These are phyloP conservation scores for Apocheima hispidaria DNA, from an alignment of 2,888 invertebrate species.

Conservation along the genomic window DNA sequence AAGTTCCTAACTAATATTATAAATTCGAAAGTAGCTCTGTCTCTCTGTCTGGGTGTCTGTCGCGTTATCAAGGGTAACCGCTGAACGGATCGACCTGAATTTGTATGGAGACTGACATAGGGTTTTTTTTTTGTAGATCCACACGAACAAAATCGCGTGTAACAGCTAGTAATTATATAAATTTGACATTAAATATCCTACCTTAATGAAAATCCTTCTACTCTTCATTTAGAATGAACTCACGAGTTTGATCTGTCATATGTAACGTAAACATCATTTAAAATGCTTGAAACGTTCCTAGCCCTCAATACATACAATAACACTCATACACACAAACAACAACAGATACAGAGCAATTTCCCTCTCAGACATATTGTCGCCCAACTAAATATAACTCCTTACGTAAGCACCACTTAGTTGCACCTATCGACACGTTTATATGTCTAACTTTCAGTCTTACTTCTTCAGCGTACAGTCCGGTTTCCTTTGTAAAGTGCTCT, in stretches of 20 bases:
- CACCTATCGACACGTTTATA: constrained; percentile 35
- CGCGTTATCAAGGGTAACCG: no score
- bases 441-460: constrained; percentile 22
- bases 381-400: constrained; percentile 56
- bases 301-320: constrained; percentile 18
- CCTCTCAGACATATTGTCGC: constrained; percentile 56
- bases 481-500: constrained; percentile 8
- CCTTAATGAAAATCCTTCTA: no score
- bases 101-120: no score
- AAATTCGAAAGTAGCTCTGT: no score
- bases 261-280: constrained; percentile 7
- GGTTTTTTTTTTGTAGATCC: no score
- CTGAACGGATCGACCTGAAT: no score
- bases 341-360: constrained; percentile 27
- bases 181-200: no score
- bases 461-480: constrained; percentile 4
- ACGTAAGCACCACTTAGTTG: constrained; percentile 45
- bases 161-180: no score
- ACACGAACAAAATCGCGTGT: no score
- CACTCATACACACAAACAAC: constrained; percentile 21
- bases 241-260: neutral
- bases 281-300: neutral
- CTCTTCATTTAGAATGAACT: neutral
- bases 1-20: no score
- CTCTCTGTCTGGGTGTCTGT: no score